Base-by-base conservation (phyloP, 1,140 invertebrate species). In the Drosophila rhopaloa region DNA sequence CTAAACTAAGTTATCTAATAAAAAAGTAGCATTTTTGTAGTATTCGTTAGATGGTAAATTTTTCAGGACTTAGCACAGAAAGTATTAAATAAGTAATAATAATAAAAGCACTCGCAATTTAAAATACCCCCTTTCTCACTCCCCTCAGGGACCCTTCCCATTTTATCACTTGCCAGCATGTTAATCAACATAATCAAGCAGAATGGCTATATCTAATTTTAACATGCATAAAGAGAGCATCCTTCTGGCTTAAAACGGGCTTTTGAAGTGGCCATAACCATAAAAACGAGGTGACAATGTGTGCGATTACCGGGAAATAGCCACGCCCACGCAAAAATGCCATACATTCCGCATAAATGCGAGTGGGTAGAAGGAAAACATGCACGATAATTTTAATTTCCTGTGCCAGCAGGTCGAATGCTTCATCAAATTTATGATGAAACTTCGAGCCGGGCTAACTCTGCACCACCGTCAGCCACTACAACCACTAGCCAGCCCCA, bases 321-420 rank as follows among this genome's bases (percentile, higher is more conserved):
- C 47, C n/a, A 24, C 35, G n/a, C 11, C 46, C 14, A 38, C 37
- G 37, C 13, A 54, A 29, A 62, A 47, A 29, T 40, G 43, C 46
- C 55, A 73, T 50, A 59, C 44, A 38, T 13, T 27, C 8, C 5
- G 41, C 1, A 37, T 24, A 37, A 11, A 19, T 37, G 50, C 32
- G 32, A 43, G 13, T 13, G 38, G 44, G 41, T 8, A 24, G 13
- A 57, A 24, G 56, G 47, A 72, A 83, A 79, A 73, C 71, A 76
- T 76, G 76, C 57, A 80, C 59, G 65, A 84, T 84, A 85, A 85
- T 81, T 81, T 86, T 86, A 81, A 85, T 86, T 81, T 85, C 82
- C 82, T 76, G 70, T 67, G 74, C 50, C 58, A 67, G 53, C 72
- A 41, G 61, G 57, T 67, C 75, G 78, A 82, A 71, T 82, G 83